These are phyloP conservation scores for Ctenosaura bakeri DNA, from an alignment of 2,797 vertebrate species.

Conservation along the genomic window DNA sequence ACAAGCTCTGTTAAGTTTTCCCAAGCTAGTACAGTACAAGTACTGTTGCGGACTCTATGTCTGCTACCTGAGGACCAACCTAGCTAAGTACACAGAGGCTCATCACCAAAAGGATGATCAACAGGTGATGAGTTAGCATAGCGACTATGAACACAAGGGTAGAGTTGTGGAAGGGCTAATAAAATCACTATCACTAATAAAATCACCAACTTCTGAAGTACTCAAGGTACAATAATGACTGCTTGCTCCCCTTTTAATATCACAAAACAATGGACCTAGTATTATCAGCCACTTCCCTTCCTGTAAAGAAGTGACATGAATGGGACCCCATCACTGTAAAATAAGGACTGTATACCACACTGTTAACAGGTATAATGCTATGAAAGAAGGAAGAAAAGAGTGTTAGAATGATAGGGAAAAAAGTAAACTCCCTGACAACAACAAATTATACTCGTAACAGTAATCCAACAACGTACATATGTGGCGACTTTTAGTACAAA, in stretches of 20 bases:
- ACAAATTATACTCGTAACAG: neutral
- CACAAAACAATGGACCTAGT: neutral
- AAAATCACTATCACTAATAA: no score
- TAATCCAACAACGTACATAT: neutral
- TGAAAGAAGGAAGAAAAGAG: neutral
- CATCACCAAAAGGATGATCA: no score
- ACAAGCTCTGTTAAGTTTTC: no score
- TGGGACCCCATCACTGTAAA: neutral
- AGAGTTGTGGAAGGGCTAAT: no score
- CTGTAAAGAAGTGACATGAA: neutral
- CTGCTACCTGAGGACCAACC: no score
- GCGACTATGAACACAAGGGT: no score
- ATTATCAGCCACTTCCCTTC: neutral
- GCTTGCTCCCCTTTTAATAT: accelerated
- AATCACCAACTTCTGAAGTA: no score
- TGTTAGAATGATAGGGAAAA: neutral
- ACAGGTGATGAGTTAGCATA: no score
- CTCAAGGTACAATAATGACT: conserved; percentile 39
- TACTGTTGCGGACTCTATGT: no score
- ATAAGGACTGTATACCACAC: no score
- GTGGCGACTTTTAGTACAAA: neutral
- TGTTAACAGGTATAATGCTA: neutral
- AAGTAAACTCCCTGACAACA: neutral
- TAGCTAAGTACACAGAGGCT: no score
- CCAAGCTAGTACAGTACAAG: no score